Conservation (phyloP, 2,888 invertebrate species). For the Synanthedon vespiformis region DNA sequence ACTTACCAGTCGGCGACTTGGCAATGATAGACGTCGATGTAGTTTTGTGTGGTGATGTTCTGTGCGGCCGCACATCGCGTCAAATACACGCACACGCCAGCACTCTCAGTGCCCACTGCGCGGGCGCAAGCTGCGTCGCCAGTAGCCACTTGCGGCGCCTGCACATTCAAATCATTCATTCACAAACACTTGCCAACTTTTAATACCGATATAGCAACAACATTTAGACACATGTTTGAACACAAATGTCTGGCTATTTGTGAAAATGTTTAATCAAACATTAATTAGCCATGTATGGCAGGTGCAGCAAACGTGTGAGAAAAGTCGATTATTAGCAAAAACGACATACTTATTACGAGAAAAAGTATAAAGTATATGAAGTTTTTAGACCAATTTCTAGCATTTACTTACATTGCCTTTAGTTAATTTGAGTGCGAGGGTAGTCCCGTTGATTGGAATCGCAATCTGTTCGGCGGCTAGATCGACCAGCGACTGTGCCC, state of each 20-base stretch:
- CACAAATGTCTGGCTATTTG: no score
- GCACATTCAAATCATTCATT: neutral
- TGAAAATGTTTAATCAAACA: no score
- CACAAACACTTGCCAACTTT: no score
- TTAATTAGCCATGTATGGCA: no score
- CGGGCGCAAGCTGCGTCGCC: constrained; percentile 22
- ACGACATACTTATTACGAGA: no score
- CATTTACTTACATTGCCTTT: constrained; percentile 28
- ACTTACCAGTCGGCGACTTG: constrained; percentile 33
- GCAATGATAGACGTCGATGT: constrained; percentile 34
- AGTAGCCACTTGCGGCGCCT: constrained; percentile 23
- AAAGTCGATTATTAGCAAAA: no score
- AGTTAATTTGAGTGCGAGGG: constrained; percentile 27
- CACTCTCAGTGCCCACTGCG: constrained; percentile 9
- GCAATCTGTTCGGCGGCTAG: constrained; percentile 19
- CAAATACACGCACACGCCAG: constrained; percentile 51
- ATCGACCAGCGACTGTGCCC: constrained; percentile 31
- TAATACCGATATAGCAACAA: no score
- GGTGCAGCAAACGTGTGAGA: no score
- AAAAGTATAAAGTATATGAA: neutral
- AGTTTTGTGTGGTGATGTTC: constrained; percentile 25
- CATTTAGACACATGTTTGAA: no score
- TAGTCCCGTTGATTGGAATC: constrained; percentile 27
- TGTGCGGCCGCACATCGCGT: constrained; percentile 36
- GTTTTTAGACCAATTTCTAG: neutral